Percentiles rank a stretch among this genome's conserved stretches.
Evolutionary conservation across 2,113 vertebrate species (phyloP).

Genomic region (Narcine bancroftii): DNA sequence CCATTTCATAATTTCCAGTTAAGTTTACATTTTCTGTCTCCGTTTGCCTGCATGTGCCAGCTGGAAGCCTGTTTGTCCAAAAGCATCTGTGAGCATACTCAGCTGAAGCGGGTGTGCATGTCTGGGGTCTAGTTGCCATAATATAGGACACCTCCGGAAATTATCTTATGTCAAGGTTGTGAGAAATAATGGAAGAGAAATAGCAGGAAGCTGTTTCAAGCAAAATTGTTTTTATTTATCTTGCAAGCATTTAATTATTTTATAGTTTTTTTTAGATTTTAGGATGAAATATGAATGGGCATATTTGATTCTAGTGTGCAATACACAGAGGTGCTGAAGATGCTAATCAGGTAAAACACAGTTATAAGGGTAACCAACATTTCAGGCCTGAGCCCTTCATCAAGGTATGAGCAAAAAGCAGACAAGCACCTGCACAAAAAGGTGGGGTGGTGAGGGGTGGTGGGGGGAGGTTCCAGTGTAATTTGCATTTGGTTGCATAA

Average conservation of each 20-base stretch:
- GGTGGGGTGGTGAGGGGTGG: too few relatives aligned
- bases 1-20: conserved; percentile 2
- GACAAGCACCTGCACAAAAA: too few relatives aligned
- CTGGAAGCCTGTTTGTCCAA: conserved; percentile 2
- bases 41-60: background rate
- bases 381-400: too few relatives aligned
- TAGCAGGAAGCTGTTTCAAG: background rate
- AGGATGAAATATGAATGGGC: background rate
- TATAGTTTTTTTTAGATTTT: background rate
- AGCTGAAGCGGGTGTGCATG: background rate
- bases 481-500: background rate
- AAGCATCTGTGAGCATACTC: background rate
- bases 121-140: too few relatives aligned
- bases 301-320: background rate
- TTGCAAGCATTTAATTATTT: background rate
- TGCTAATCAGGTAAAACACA: too few relatives aligned
- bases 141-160: background rate
- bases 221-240: background rate
- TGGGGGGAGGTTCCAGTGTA: too few relatives aligned
- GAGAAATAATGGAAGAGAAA: background rate
- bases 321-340: too few relatives aligned
- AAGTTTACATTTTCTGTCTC: background rate
- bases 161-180: background rate
- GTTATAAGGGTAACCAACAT: too few relatives aligned
- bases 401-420: too few relatives aligned